Base-by-base conservation (phyloP, 2,888 invertebrate genomes). In the Chloroclysta siterata region DNA sequence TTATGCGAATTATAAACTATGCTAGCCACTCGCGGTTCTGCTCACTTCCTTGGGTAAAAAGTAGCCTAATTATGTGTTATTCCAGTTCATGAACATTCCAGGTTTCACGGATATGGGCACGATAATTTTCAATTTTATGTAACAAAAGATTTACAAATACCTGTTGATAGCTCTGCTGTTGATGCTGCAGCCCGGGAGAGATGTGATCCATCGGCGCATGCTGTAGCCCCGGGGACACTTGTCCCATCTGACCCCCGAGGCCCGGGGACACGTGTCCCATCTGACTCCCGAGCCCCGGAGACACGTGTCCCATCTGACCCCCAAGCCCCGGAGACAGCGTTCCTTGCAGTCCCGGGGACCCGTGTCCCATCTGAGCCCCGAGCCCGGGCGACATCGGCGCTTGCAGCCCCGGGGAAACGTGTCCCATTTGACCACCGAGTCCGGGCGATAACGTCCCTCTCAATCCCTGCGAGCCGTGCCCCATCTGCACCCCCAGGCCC, bases 131-230 rank as follows among this genome's bases (percentile, higher is more conserved):
- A n/a, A n/a, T n/a, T n/a, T n/a, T n/a, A n/a, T n/a, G n/a, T n/a
- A 22, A 22, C 22, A 22, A 22, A 22, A 41, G 41, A 41, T n/a
- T 41, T 13, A 2, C 11, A 13, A 44, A 44, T 44, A 62, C 62
- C 62, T 57, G 62, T 11, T 58, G 53, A 53, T 63, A 58, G n/a
- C 5, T 54, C 53, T 57, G 65, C 48, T 56, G 64, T 29, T 64
- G 64, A 15, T 60, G 64, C 44, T 60, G 63, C 41, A 53, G 15
- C 7, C 33, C 47, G 0, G 54, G 65, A 0, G 54, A 52, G 1
- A 53, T 53, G 3, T 63, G 47, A 15, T 44, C 50, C 50, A 58
- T 53, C 48, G 56, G 62, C 10, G 46, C 42, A 5, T 42, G 42
- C 5, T 42, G 42, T 42, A 42, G 42, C n/a, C 42, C 41, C n/a